Conservation (phyloP, 2,113 vertebrate species). For the Pelobates fuscus region DNA sequence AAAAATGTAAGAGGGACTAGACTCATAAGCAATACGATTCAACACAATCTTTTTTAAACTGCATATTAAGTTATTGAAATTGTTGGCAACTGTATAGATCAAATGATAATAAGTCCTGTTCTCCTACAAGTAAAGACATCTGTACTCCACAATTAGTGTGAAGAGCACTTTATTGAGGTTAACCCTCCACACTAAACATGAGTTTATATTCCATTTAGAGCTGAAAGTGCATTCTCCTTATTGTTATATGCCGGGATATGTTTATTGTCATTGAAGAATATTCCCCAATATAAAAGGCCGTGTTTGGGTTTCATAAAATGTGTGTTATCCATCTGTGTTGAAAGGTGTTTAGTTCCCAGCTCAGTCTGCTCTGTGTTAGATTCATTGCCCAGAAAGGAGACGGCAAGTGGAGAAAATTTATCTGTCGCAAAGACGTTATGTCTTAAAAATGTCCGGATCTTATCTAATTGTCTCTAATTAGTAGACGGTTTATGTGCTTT, state of each 20-base stretch:
- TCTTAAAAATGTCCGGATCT: background rate
- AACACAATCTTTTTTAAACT: too few species aligned
- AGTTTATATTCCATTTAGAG: background rate
- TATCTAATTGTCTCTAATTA: conserved; percentile 14
- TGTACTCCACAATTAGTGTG: too few species aligned
- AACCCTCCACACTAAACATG: background rate
- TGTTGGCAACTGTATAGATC: too few species aligned
- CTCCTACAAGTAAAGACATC: too few species aligned
- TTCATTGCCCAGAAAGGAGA: background rate
- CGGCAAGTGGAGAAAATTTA: background rate
- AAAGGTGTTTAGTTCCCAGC: background rate
- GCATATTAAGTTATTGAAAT: too few species aligned
- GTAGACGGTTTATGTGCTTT: background rate
- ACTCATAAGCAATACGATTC: too few species aligned
- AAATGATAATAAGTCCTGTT: too few species aligned
- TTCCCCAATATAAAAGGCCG: background rate
- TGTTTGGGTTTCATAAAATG: background rate
- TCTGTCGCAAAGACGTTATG: too few species aligned
- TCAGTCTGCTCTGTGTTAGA: background rate
- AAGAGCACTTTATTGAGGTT: conserved; percentile 22
- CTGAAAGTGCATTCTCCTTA: background rate
- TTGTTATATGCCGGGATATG: background rate
- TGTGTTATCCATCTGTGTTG: background rate
- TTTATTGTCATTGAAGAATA: background rate
- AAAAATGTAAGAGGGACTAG: too few species aligned